These are phyloP conservation scores for Pelosia muscerda DNA, from an alignment of 2,888 invertebrate genomes.

Conservation along the genomic window DNA sequence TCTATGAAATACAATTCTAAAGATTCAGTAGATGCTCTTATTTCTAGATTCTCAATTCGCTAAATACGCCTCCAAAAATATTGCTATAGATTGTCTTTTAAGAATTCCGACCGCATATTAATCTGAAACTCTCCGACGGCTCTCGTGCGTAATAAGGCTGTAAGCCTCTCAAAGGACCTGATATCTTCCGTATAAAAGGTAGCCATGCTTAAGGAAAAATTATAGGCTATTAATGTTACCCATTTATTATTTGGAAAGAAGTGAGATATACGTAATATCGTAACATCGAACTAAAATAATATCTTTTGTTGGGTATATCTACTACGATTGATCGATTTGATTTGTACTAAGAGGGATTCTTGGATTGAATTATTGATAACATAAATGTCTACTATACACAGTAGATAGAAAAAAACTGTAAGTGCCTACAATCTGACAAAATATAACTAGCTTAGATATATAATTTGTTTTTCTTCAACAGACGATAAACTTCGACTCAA, in stretches of 20 bases:
- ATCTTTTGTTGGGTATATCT: neutral
- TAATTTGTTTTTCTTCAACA: conserved; percentile 71
- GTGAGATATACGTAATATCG: neutral
- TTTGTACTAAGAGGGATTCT: neutral
- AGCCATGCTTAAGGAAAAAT: conserved; percentile 4
- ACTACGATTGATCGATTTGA: neutral
- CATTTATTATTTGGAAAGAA: neutral
- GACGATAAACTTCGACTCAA: conserved; percentile 96
- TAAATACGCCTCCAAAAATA: neutral
- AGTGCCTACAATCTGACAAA: too few species aligned
- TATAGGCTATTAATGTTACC: conserved; percentile 4
- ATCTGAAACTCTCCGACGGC: neutral
- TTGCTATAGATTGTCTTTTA: neutral
- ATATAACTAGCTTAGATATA: neutral
- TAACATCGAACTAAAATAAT: neutral
- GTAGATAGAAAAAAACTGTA: too few species aligned
- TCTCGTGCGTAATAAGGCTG: neutral
- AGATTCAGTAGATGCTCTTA: too few species aligned
- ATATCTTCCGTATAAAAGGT: neutral
- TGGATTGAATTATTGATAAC: too few species aligned
- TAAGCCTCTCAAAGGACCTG: neutral
- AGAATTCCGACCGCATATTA: neutral
- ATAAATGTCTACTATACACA: too few species aligned
- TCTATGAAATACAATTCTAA: too few species aligned
- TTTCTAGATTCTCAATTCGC: too few species aligned